Evolutionary conservation across 2,797 vertebrate species (phyloP).

Genomic region (Cirrhinus mrigala): DNA sequence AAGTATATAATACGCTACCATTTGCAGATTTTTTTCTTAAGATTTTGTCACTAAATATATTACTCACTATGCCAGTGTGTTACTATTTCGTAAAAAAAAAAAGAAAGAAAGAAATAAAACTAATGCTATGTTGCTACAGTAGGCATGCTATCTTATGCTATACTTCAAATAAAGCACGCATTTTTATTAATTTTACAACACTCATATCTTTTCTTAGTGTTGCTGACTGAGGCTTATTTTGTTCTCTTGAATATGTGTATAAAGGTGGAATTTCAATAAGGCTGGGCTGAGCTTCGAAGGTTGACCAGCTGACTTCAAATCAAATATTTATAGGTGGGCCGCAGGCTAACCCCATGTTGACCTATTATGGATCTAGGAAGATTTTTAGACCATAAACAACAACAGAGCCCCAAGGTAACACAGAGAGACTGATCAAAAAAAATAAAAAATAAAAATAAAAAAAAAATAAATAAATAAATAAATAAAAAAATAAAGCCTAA

Average conservation of each 20-base stretch:
- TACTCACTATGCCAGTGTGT: neutral
- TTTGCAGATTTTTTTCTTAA: neutral
- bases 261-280: slow-evolving; percentile 59
- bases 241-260: slow-evolving; percentile 43
- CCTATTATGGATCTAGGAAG: slow-evolving; percentile 10
- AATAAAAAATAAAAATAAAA: neutral
- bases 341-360: slow-evolving; percentile 45
- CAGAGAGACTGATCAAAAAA: neutral
- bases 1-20: neutral
- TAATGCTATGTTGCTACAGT: neutral
- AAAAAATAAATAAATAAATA: neutral
- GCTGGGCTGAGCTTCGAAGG: slow-evolving; percentile 50
- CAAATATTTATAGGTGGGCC: slow-evolving; percentile 60
- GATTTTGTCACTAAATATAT: neutral
- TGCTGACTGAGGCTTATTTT: slow-evolving; percentile 51
- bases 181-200: neutral
- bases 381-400: slow-evolving; percentile 19
- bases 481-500: too few species aligned
- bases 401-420: neutral
- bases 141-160: neutral
- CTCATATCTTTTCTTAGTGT: slow-evolving; percentile 8
- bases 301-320: slow-evolving; percentile 55
- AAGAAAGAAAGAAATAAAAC: neutral
- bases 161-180: neutral
- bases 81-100: neutral